Evolutionary conservation across 2,797 vertebrate species (phyloP).

Genomic region (Meda fulgida): DNA sequence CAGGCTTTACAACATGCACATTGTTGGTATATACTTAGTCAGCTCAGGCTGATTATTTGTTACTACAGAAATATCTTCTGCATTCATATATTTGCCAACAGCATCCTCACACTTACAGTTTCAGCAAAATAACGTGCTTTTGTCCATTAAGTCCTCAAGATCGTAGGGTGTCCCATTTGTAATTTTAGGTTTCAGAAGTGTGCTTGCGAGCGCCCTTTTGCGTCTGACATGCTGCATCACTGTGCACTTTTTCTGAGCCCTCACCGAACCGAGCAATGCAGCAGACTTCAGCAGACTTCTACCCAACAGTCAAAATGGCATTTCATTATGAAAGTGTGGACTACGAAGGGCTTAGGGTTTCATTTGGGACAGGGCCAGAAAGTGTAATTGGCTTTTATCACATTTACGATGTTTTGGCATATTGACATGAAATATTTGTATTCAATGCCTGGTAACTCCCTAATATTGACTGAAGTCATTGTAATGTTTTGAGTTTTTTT

Average conservation of each 20-base stretch:
- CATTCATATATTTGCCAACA: conserved; percentile 5
- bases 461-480: no score
- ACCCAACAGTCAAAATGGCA: no score
- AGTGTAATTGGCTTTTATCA: no score
- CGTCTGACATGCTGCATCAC: no score
- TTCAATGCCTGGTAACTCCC: background rate
- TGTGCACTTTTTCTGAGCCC: background rate
- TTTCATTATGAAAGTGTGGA: no score
- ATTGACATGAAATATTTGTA: background rate
- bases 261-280: background rate
- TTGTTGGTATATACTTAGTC: background rate
- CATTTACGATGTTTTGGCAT: background rate
- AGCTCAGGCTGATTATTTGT: background rate
- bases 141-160: no score
- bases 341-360: no score
- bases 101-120: background rate
- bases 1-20: conserved; percentile 20
- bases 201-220: no score
- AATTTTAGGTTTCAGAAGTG: no score
- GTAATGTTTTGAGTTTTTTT: no score
- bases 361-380: no score
- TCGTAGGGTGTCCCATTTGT: no score
- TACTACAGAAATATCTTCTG: background rate
- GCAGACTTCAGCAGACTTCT: background rate
- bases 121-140: background rate